These are phyloP conservation scores for Toxostoma redivivum DNA, from an alignment of 2,113 vertebrate genomes.

Conservation along the genomic window DNA sequence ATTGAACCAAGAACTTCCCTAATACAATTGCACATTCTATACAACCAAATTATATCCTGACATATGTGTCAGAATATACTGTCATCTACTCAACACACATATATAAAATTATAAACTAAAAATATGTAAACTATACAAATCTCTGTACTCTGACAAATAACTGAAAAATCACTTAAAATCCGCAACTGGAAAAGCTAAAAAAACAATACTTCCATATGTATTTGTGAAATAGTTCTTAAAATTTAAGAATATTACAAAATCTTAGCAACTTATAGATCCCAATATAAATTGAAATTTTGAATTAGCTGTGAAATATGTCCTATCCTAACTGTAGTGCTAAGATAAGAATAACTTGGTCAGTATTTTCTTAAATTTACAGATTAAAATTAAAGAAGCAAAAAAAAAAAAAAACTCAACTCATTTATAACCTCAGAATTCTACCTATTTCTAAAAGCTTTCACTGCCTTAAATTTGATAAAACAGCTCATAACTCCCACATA, in stretches of 20 bases:
- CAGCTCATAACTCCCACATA: background rate
- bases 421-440: background rate
- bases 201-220: background rate
- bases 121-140: background rate
- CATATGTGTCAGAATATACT: background rate
- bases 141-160: background rate
- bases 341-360: background rate
- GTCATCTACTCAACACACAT: background rate
- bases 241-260: background rate
- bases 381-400: background rate
- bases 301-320: background rate
- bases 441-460: background rate
- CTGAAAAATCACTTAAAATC: background rate
- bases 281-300: background rate
- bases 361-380: background rate
- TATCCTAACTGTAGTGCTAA: background rate
- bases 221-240: background rate
- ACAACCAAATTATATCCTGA: background rate
- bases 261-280: background rate
- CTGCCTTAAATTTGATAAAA: background rate
- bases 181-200: background rate
- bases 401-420: fast-evolving
- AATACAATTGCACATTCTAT: background rate
- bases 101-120: background rate
- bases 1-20: background rate